A percentile compares a stretch with the other conserved stretches of the same genome.
Evolutionary conservation across 2,888 invertebrate species (phyloP).

Genomic region (Synergus gifuensis): DNA sequence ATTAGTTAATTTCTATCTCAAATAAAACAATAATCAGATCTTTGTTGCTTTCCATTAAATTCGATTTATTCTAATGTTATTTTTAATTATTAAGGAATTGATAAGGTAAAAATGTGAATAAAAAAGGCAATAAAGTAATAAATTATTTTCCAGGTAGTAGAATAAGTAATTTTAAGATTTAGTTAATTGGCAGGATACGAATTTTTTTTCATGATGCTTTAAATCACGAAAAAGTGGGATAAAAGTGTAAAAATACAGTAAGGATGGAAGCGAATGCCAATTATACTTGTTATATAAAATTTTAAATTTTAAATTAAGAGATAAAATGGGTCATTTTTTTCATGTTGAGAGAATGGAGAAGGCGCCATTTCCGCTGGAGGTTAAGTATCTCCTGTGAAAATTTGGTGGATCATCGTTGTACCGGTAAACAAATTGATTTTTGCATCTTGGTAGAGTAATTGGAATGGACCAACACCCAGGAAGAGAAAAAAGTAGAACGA

Average conservation of each 20-base stretch:
- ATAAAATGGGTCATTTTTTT: conserved; percentile 36
- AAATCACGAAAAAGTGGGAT: conserved; percentile 24
- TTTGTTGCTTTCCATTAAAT: neutral
- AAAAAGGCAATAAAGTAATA: neutral
- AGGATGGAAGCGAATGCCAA: conserved; percentile 12
- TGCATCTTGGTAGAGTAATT: neutral
- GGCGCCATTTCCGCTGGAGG: conserved; percentile 32
- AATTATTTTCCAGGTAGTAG: neutral
- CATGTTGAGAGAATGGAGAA: neutral
- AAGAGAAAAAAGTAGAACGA: conserved; percentile 41
- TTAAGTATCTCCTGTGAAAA: conserved; percentile 13
- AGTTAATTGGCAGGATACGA: neutral
- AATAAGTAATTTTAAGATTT: neutral
- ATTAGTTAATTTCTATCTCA: neutral
- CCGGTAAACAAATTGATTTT: conserved; percentile 40
- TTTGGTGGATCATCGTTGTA: conserved; percentile 30
- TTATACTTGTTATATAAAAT: neutral
- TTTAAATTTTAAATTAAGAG: conserved; percentile 25
- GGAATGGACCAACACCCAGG: neutral
- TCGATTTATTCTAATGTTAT: too few relatives aligned
- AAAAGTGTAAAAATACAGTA: conserved; percentile 25
- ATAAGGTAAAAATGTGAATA: neutral
- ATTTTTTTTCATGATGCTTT: conserved; percentile 1
- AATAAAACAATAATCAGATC: neutral
- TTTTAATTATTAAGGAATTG: too few relatives aligned